Conservation (phyloP, 2,113 vertebrate species). For the Meriones unguiculatus region DNA sequence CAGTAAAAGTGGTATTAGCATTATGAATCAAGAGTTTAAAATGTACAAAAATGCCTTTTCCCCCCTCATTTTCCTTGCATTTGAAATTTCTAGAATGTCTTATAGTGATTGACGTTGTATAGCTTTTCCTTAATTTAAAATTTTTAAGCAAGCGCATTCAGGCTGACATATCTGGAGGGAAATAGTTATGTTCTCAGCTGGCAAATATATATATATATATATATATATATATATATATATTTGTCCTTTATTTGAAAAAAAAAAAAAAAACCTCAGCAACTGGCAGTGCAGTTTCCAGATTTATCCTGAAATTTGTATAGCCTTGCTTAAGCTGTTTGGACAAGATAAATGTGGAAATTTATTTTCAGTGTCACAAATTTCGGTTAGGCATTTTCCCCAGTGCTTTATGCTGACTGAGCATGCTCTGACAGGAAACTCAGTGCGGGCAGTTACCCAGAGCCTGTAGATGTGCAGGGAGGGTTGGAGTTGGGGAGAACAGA, state of each 20-base stretch:
- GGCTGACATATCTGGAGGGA: background rate
- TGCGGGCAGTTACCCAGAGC: background rate
- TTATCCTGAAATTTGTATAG: background rate
- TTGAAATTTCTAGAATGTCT: background rate
- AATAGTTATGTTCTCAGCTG: background rate
- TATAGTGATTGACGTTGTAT: background rate
- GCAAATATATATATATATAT: background rate
- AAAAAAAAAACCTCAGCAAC: constrained; percentile 15
- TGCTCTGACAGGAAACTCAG: background rate
- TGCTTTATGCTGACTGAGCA: background rate
- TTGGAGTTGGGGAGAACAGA: background rate
- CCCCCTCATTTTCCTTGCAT: background rate
- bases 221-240: background rate
- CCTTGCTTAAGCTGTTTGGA: background rate
- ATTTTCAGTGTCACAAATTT: background rate
- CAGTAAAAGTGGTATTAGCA: background rate
- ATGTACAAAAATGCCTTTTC: background rate
- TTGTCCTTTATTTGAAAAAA: constrained; percentile 38
- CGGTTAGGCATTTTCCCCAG: background rate
- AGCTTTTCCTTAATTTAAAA: background rate
- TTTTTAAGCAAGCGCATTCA: background rate
- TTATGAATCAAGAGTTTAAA: background rate
- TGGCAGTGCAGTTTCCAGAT: background rate
- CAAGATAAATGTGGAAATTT: background rate
- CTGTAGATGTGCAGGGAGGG: background rate